phyloP scores from a whole-genome alignment of 2,797 vertebrate genomes.

The Neoniphon sammara region DNA sequence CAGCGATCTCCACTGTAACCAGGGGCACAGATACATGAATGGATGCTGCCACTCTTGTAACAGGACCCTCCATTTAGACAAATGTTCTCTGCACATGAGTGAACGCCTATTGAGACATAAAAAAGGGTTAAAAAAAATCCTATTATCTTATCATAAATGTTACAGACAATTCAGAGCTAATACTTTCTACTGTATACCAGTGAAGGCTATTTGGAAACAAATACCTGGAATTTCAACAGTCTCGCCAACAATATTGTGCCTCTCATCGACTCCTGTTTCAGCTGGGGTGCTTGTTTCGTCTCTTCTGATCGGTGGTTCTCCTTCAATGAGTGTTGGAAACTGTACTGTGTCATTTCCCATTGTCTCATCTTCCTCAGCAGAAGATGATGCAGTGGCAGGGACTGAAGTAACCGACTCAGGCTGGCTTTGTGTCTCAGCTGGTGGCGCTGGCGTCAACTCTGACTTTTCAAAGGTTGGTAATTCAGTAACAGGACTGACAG shows the following conservation, averaged over 20 bases:
- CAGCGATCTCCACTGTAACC: constrained; percentile 92
- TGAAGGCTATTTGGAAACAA: constrained; percentile 14
- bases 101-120: constrained; percentile 78
- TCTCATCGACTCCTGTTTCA: constrained; percentile 50
- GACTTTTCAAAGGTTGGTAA: constrained; percentile 23
- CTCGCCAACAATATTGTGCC: constrained; percentile 72
- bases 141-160: neutral
- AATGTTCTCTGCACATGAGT: constrained; percentile 86
- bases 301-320: constrained; percentile 25
- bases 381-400: constrained; percentile 30
- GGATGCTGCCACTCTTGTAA: constrained; percentile 82
- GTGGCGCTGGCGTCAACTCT: constrained; percentile 42
- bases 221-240: constrained; percentile 82
- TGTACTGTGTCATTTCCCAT: constrained; percentile 18
- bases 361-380: constrained; percentile 37
- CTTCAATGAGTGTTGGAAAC: constrained; percentile 26
- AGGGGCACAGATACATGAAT: constrained; percentile 89
- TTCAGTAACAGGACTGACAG: constrained; percentile 41
- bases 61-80: constrained; percentile 94
- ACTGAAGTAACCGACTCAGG: constrained; percentile 7
- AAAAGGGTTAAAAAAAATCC: neutral
- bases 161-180: neutral
- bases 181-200: constrained; percentile 6
- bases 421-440: constrained; percentile 50
- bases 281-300: constrained; percentile 46